Base-by-base conservation (phyloP, 2,113 vertebrate genomes). In the Thamnaconus septentrionalis region DNA sequence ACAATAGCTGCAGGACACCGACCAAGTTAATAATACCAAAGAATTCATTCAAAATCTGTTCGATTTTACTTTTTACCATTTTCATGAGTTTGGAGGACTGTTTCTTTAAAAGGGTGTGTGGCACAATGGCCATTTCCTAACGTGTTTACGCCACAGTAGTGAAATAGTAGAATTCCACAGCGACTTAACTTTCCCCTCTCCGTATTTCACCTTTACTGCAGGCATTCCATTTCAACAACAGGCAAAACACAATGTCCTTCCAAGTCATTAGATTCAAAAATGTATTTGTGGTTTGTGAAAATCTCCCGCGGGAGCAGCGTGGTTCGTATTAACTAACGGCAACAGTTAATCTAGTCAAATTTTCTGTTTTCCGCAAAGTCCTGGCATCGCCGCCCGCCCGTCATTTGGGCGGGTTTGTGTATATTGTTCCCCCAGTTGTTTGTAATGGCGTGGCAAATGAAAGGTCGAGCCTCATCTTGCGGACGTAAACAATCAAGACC, bases 201-300 rank as follows among this genome's bases (percentile, higher is more conserved):
- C 2, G 0, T 43, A 50, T 73, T 79, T 79, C n/a, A 43, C 73
- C 69, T 40, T 62, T 48, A n/a, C 56, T 61, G 55, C 63, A 59
- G 58, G 61, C 52, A 1, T 50, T 46, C 56, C 40, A 71, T 5
- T 61, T 56, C 61, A 12, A 67, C 43, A 31, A 31, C 40, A 69
- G 45, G 59, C 71, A 64, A 76, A 83, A 81, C 76, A 75, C 9
- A 0, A 11, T 8, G 71, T 89, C 56, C 72, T 70, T 77, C 82
- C 72, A 83, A 85, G 56, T 52, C 54, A 65, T 49, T 52, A 57
- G 12, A 12, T 69, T 69, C 61, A 65, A 51, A 76, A 50, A 78
- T 66, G 43, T 47, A 71, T 73, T 51, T 44, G 67, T 69, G 62
- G 59, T 71, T 74, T 75, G 49, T 61, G 64, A 58, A 75, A 59